Conservation (phyloP, 2,797 vertebrate species). For the Sitta carolinensis region DNA sequence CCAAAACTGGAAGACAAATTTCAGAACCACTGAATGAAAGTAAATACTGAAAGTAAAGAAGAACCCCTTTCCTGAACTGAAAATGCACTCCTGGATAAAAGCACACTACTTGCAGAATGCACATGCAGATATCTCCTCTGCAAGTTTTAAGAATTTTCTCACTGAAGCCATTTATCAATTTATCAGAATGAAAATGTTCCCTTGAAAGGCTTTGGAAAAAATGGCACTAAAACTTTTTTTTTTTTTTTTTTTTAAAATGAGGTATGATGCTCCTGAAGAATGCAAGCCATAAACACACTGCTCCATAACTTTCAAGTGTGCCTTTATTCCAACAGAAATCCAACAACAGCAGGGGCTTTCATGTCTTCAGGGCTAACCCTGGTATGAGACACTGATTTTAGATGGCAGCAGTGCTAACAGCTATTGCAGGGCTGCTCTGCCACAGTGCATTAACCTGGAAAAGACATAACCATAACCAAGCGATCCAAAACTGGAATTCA, state of each 20-base stretch:
- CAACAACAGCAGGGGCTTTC: neutral
- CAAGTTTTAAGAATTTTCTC: neutral
- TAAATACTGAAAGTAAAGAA: neutral
- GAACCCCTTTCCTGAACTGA: neutral
- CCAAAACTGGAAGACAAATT: neutral
- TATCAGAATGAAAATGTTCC: neutral
- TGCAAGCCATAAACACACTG: neutral
- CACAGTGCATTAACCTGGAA: neutral
- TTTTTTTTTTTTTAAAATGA: neutral
- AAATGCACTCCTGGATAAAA: neutral
- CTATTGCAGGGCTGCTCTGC: neutral
- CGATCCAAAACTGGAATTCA: neutral
- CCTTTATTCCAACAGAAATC: neutral
- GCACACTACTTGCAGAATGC: neutral
- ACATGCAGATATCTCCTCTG: neutral
- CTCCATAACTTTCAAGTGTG: neutral
- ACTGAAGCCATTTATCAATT: neutral
- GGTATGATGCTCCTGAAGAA: neutral
- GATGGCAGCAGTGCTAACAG: neutral
- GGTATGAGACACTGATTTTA: neutral
- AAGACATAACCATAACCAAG: neutral
- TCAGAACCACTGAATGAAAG: neutral
- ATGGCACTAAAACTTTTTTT: neutral
- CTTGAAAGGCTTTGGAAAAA: neutral
- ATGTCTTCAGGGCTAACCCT: neutral